Conservation (phyloP, 1,140 invertebrate genomes). For the Drosophila sturtevanti region DNA sequence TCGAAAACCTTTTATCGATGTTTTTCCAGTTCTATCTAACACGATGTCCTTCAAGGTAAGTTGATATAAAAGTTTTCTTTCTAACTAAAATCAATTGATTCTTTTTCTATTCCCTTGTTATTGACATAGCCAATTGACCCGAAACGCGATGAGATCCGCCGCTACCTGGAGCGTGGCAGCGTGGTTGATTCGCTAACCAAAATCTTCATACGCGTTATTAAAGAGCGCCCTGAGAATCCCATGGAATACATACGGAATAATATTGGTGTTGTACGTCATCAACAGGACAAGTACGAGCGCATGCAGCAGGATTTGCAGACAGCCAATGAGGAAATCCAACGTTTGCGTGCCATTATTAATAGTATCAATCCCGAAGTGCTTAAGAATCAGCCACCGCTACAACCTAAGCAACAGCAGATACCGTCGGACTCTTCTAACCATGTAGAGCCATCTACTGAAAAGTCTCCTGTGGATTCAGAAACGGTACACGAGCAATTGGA, state of each 20-base stretch:
- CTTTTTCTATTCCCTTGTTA: not conserved
- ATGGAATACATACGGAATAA: slow-evolving; percentile 89
- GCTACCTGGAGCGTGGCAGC: slow-evolving; percentile 94
- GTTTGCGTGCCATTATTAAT: slow-evolving; percentile 68
- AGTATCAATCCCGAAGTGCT: slow-evolving; percentile 67
- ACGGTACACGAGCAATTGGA: not conserved
- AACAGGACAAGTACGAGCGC: slow-evolving; percentile 72
- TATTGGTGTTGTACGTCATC: slow-evolving; percentile 82
- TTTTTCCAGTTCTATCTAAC: slow-evolving; percentile 22
- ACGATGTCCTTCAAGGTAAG: slow-evolving; percentile 77
- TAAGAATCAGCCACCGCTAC: slow-evolving; percentile 7
- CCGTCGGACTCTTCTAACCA: slow-evolving; percentile 24
- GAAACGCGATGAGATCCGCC: slow-evolving; percentile 95
- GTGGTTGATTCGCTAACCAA: slow-evolving; percentile 96
- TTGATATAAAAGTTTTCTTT: not conserved
- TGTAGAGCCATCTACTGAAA: slow-evolving; percentile 23
- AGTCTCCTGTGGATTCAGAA: not conserved
- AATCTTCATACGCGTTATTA: slow-evolving; percentile 92
- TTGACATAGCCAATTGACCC: slow-evolving; percentile 88
- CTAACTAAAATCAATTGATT: not conserved
- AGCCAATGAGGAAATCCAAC: slow-evolving; percentile 68
- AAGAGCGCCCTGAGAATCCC: slow-evolving; percentile 95
- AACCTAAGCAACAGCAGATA: not conserved
- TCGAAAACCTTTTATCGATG: no score
- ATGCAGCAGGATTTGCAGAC: slow-evolving; percentile 68